Evolutionary conservation across 2,888 invertebrate species (phyloP).

Genomic region (Portevinia maculata): DNA sequence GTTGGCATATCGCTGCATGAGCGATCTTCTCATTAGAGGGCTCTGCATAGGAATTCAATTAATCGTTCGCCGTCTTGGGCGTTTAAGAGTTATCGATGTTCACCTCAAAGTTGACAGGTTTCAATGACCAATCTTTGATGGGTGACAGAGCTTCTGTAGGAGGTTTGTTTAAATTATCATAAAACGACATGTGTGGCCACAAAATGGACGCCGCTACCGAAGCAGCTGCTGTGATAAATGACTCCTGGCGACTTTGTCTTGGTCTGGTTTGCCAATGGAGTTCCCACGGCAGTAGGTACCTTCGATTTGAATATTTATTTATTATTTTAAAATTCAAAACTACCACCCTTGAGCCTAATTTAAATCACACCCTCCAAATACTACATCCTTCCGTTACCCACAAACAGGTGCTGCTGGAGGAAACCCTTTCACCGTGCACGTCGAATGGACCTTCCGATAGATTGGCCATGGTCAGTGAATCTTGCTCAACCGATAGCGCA

Average conservation of each 20-base stretch:
- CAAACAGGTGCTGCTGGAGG: conserved; percentile 55
- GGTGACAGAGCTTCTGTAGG: conserved; percentile 71
- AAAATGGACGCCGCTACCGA: neutral
- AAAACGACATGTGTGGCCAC: conserved; percentile 60
- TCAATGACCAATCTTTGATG: conserved; percentile 48
- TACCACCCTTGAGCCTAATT: conserved; percentile 52
- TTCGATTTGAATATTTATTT: conserved; percentile 43
- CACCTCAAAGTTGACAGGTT: conserved; percentile 63
- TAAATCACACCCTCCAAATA: conserved; percentile 50
- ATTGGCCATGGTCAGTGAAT: conserved; percentile 65
- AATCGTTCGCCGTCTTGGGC: conserved; percentile 46
- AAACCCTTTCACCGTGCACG: conserved; percentile 57
- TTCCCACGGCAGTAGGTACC: conserved; percentile 15
- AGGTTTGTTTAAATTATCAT: conserved; percentile 66
- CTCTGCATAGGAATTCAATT: conserved; percentile 64
- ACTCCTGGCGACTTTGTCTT: conserved; percentile 6
- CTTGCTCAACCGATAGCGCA: conserved; percentile 71
- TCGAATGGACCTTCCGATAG: conserved; percentile 32
- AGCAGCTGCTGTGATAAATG: conserved; percentile 56
- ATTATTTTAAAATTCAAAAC: conserved; percentile 9
- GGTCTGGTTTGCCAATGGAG: conserved; percentile 14
- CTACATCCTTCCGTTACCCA: conserved; percentile 40
- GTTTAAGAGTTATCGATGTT: conserved; percentile 62
- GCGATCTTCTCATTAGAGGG: conserved; percentile 66
- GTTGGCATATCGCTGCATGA: conserved; percentile 60